These are phyloP conservation scores for Hedychridium roseum DNA, from an alignment of 2,888 invertebrate genomes.

Conservation along the genomic window DNA sequence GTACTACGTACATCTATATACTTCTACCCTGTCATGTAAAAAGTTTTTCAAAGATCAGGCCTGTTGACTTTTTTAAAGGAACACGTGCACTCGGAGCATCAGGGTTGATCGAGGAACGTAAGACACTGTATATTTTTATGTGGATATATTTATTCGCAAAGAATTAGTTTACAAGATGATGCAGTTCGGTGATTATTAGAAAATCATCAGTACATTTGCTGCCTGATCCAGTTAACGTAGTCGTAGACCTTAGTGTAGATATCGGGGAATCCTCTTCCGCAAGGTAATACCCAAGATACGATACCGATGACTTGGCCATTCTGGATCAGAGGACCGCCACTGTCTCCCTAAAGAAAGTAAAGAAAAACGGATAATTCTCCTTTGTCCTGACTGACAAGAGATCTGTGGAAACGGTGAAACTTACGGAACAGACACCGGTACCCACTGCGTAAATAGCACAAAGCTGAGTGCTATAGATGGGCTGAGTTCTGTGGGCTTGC, in stretches of 20 bases:
- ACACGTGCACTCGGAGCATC: too few relatives aligned
- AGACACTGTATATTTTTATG: too few relatives aligned
- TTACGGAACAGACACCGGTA: neutral
- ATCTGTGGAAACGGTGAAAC: conserved; percentile 2
- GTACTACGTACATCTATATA: too few relatives aligned
- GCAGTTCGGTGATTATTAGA: too few relatives aligned
- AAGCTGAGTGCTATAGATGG: neutral
- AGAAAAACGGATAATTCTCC: conserved; percentile 1
- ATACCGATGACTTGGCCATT: conserved; percentile 26
- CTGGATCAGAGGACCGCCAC: conserved; percentile 29
- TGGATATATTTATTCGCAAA: too few relatives aligned
- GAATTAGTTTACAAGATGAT: too few relatives aligned
- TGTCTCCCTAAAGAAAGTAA: conserved; percentile 30
- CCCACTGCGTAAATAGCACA: neutral
- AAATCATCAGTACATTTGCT: too few relatives aligned
- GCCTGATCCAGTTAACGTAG: conserved; percentile 23
- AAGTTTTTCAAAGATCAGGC: too few relatives aligned
- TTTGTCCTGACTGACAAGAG: neutral
- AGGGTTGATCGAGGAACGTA: too few relatives aligned
- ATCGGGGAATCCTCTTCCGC: conserved; percentile 23
- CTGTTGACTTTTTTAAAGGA: too few relatives aligned
- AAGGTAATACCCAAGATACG: conserved; percentile 24
- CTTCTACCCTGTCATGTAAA: too few relatives aligned
- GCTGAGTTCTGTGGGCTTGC: too few relatives aligned
- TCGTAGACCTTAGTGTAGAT: conserved; percentile 28